Conservation (phyloP, 2,888 invertebrate genomes). For the Chorisops tibialis region DNA sequence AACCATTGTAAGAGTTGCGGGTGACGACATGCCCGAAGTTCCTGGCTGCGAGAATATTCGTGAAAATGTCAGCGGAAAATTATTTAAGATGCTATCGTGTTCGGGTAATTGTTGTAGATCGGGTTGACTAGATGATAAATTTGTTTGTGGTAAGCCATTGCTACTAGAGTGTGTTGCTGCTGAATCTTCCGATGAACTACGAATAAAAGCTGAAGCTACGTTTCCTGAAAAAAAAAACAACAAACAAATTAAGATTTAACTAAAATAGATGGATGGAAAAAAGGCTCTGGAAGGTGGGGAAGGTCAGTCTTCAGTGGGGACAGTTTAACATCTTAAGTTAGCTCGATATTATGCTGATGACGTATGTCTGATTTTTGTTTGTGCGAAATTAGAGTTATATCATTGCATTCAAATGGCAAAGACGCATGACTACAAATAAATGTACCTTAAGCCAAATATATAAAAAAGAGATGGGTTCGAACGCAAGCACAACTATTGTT, state of each 20-base stretch:
- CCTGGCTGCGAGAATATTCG: slow-evolving; percentile 29
- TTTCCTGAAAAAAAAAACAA: slow-evolving; percentile 18
- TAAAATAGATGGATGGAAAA: neutral
- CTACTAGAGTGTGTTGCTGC: neutral
- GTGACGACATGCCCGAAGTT: slow-evolving; percentile 29
- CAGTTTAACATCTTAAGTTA: too few relatives aligned
- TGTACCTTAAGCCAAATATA: too few relatives aligned
- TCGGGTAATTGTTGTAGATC: slow-evolving; percentile 13
- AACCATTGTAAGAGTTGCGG: slow-evolving; percentile 28
- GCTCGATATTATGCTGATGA: too few relatives aligned
- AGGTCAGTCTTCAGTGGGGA: too few relatives aligned
- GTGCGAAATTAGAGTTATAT: too few relatives aligned
- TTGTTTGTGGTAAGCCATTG: slow-evolving; percentile 16
- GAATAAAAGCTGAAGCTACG: slow-evolving; percentile 25
- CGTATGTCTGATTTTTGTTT: too few relatives aligned
- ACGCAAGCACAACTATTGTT: too few relatives aligned
- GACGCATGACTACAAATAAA: too few relatives aligned
- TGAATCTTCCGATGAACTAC: slow-evolving; percentile 21
- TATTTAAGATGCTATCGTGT: slow-evolving; percentile 15
- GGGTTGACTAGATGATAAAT: slow-evolving; percentile 29
- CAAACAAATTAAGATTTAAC: neutral
- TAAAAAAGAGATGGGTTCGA: too few relatives aligned
- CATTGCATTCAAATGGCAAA: too few relatives aligned
- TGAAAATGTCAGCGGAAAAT: slow-evolving; percentile 27
- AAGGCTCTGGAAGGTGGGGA: neutral